Percentiles rank a stretch among this genome's conserved stretches.
phyloP scores from a whole-genome alignment of 2,888 invertebrate genomes.

The Parascotia fuliginaria region DNA sequence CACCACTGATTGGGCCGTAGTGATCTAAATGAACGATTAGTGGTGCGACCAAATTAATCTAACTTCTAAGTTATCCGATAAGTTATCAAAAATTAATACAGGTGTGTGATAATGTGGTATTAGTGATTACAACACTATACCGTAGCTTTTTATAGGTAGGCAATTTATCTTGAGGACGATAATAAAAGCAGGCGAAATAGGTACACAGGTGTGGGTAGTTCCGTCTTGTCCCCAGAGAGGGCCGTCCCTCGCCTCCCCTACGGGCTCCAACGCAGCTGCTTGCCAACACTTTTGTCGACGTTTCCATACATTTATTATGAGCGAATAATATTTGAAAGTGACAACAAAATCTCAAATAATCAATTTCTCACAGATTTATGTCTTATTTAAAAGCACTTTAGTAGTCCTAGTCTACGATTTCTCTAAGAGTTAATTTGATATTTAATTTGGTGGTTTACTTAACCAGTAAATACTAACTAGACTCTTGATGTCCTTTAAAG shows the following conservation, averaged over 20 bases:
- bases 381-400: not conserved
- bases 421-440: too few species aligned
- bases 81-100: slow-evolving; percentile 67
- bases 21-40: slow-evolving; percentile 36
- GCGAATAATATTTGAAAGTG: slow-evolving; percentile 53
- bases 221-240: slow-evolving; percentile 31
- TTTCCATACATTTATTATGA: slow-evolving; percentile 65
- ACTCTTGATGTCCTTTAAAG: too few species aligned
- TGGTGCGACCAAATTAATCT: slow-evolving; percentile 42
- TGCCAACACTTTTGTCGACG: slow-evolving; percentile 24
- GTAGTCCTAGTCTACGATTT: too few species aligned
- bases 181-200: slow-evolving; percentile 20
- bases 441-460: too few species aligned
- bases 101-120: slow-evolving; percentile 62
- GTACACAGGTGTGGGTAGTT: slow-evolving; percentile 50
- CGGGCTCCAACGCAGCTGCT: slow-evolving; percentile 45
- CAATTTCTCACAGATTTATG: not conserved
- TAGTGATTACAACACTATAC: slow-evolving; percentile 33
- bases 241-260: slow-evolving; percentile 16
- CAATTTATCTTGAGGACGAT: slow-evolving; percentile 16
- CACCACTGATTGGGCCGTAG: slow-evolving; percentile 11
- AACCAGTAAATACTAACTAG: too few species aligned
- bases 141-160: slow-evolving; percentile 9
- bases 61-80: slow-evolving; percentile 55
- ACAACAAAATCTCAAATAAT: not conserved